Base-by-base conservation (phyloP, 2,113 vertebrate species). In the Gobio gobio region DNA sequence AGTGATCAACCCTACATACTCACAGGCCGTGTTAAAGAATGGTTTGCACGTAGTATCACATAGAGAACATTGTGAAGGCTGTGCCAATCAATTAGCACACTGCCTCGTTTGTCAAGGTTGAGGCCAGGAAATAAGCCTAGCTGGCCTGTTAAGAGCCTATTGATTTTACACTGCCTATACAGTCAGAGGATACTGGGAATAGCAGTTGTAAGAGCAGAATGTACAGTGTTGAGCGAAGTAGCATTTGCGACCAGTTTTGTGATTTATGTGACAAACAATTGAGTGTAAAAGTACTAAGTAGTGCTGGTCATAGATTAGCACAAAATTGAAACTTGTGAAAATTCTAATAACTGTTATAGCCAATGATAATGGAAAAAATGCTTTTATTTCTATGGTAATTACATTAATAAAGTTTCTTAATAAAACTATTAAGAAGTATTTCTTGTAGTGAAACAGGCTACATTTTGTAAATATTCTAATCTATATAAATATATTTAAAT, bases 141-240 rank as follows among this genome's bases (percentile, higher is more conserved):
- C 68, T 77, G n/a, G 47, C 78, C 61, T 43, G 47, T 82, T 77
- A 82, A 85, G 72, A 70, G 72, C 16, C 16, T 85, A 85, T 87
- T 82, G 86, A 87, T 87, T 77, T 85, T 82, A 66, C 33, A 64
- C 76, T 83, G 64, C 58, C 86, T 43, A 51, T 51, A 49, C 86
- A 77, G 68, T 74, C n/a, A 73, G 51, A 78, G 61, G 33, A 76
- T 82, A 68, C 43, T 70, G 56, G 10, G 61, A 29, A 76, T 45
- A 54, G 14, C 58, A 36, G 43, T 24, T 18, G 29, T 33, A n/a
- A 20, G 72, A 66, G 73, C 12, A 64, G 13, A 80, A 26, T 5
- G 18, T 36, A 40, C 16, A 22, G 43, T 54, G 64, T 70, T 2
- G 64, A 24, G 10, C 33, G 4, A 72, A 58, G 29, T 56, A 56